Conservation (phyloP, 2,888 invertebrate species). For the Penaeus monodon region DNA sequence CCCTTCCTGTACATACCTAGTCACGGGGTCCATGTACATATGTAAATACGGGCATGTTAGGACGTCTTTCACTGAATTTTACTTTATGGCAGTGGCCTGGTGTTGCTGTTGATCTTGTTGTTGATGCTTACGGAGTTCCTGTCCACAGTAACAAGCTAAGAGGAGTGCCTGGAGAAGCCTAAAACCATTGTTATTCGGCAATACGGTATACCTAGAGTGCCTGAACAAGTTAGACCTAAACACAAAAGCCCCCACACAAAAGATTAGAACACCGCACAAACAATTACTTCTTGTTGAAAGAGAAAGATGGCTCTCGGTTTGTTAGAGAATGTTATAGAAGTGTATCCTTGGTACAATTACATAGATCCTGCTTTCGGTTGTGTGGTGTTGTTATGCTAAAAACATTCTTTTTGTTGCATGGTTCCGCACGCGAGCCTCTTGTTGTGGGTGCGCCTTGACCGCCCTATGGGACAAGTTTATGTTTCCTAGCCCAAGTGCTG, state of each 20-base stretch:
- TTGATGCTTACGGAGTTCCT: constrained; percentile 50
- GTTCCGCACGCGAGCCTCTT: constrained; percentile 21
- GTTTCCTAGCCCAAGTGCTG: constrained; percentile 48
- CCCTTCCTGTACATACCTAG: constrained; percentile 30
- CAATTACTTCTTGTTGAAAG: too few relatives aligned
- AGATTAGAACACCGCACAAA: too few relatives aligned
- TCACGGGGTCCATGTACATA: constrained; percentile 40
- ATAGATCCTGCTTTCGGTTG: too few relatives aligned
- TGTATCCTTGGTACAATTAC: too few relatives aligned
- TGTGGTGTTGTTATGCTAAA: constrained; percentile 26
- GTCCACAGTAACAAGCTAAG: constrained; percentile 40
- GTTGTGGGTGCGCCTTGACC: constrained; percentile 25
- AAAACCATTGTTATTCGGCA: too few relatives aligned
- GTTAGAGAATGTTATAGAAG: too few relatives aligned
- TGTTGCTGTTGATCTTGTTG: constrained; percentile 57
- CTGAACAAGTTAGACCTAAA: too few relatives aligned
- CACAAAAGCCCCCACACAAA: too few relatives aligned
- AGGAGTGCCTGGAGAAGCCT: neutral
- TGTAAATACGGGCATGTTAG: constrained; percentile 49
- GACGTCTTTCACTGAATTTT: constrained; percentile 45
- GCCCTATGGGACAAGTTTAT: constrained; percentile 54
- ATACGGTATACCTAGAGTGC: too few relatives aligned
- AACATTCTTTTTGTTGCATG: constrained; percentile 41
- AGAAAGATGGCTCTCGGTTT: too few relatives aligned
- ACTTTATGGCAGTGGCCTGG: constrained; percentile 57